Conservation (phyloP, 2,888 invertebrate species). For the Marronus borbonicus region DNA sequence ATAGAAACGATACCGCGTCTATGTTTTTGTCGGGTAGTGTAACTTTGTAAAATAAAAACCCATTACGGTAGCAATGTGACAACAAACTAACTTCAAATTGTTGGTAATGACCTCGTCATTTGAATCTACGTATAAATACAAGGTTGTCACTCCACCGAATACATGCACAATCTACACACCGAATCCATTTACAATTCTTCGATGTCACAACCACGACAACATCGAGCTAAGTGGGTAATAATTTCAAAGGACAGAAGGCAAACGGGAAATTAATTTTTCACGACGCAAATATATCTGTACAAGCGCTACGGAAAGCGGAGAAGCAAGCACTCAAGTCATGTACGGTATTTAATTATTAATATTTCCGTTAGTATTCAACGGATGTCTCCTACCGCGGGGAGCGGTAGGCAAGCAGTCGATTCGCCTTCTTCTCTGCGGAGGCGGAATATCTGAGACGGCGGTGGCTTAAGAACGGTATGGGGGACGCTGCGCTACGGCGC, state of each 20-base stretch:
- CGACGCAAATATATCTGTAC: not conserved
- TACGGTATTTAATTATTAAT: slow-evolving; percentile 33
- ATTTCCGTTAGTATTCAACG: slow-evolving; percentile 19
- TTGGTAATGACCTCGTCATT: too few species aligned
- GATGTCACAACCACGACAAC: not conserved
- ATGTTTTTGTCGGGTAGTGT: too few species aligned
- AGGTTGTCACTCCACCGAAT: too few species aligned
- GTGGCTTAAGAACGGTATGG: too few species aligned
- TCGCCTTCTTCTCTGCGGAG: not conserved
- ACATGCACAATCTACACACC: too few species aligned
- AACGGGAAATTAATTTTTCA: slow-evolving; percentile 10
- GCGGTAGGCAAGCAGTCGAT: not conserved
- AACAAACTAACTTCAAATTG: too few species aligned
- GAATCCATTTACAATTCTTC: too few species aligned
- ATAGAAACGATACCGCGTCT: too few species aligned
- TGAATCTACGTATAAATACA: too few species aligned
- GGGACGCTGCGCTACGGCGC: too few species aligned
- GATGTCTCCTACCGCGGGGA: not conserved
- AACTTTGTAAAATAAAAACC: too few species aligned
- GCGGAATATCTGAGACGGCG: not conserved
- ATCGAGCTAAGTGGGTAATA: not conserved
- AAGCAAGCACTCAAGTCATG: slow-evolving; percentile 17
- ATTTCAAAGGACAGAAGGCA: not conserved
- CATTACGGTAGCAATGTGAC: too few species aligned
- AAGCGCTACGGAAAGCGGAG: not conserved